Percentiles rank a stretch among this genome's conserved stretches.
Evolutionary conservation across 2,797 vertebrate genomes (phyloP).

Genomic region (Gymnothorax reevesii): DNA sequence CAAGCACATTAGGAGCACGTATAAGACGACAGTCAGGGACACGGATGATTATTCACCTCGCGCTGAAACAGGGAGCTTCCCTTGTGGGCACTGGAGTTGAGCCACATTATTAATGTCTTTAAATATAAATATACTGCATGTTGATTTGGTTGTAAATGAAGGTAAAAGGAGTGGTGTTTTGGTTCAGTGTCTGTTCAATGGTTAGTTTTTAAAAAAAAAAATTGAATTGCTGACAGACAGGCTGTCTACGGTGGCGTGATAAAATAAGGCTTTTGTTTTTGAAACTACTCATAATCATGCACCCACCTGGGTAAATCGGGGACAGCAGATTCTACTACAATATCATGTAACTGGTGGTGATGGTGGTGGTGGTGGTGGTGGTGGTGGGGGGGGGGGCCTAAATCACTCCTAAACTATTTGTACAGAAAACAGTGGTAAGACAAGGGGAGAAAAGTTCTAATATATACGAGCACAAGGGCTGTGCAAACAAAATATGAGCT

Average conservation of each 20-base stretch:
- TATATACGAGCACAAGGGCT: background rate
- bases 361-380: too few species aligned
- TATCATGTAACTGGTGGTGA: background rate
- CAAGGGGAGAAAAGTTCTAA: background rate
- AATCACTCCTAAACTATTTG: background rate
- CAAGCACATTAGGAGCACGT: background rate
- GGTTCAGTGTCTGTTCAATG: background rate
- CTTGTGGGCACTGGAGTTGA: background rate
- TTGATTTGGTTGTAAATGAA: background rate
- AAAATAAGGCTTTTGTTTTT: background rate
- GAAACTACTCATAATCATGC: background rate
- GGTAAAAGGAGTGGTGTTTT: background rate
- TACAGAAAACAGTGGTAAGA: background rate
- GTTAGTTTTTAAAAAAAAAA: background rate
- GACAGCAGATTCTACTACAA: background rate
- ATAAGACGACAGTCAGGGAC: background rate
- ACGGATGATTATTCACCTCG: background rate
- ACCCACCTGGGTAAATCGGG: background rate
- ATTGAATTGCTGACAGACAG: background rate
- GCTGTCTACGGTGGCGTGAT: background rate
- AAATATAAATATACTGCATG: slow-evolving; percentile 7
- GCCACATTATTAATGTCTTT: background rate
- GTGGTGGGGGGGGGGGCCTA: background rate
- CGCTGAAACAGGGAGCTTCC: background rate
- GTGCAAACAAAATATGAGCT: background rate